Conservation (phyloP, 2,797 vertebrate species). For the Brachyrhaphis roseni region DNA sequence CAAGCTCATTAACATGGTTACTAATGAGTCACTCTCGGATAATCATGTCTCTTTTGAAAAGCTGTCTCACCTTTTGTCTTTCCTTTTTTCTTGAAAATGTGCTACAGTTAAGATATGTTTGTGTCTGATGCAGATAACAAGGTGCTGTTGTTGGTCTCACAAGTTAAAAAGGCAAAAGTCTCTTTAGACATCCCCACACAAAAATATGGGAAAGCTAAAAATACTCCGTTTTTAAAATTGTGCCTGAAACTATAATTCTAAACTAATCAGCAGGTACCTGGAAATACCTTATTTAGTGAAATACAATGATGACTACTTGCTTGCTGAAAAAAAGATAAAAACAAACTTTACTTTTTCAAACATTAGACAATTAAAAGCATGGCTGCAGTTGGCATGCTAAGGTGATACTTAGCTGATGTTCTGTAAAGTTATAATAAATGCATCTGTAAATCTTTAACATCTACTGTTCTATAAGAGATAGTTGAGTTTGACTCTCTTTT, state of each 20-base stretch:
- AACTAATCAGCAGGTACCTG: neutral
- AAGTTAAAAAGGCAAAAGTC: neutral
- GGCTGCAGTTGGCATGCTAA: neutral
- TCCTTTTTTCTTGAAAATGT: neutral
- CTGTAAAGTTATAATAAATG: neutral
- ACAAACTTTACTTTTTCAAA: neutral
- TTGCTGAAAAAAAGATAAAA: neutral
- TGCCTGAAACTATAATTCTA: neutral
- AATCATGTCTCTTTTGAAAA: constrained; percentile 1
- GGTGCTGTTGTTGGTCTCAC: neutral
- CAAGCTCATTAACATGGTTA: constrained; percentile 2
- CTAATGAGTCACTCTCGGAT: constrained; percentile 2
- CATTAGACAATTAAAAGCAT: neutral
- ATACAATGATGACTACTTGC: neutral
- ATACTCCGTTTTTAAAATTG: neutral
- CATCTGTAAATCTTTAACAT: neutral
- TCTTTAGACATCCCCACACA: neutral
- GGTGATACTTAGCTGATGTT: neutral
- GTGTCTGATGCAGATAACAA: neutral
- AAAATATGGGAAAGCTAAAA: neutral
- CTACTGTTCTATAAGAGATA: neutral
- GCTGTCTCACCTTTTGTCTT: neutral
- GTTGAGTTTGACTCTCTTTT: neutral
- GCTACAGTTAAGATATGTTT: neutral
- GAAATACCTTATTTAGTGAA: neutral